Evolutionary conservation across 1,140 invertebrate genomes (phyloP).

Genomic region (Plodia interpunctella): DNA sequence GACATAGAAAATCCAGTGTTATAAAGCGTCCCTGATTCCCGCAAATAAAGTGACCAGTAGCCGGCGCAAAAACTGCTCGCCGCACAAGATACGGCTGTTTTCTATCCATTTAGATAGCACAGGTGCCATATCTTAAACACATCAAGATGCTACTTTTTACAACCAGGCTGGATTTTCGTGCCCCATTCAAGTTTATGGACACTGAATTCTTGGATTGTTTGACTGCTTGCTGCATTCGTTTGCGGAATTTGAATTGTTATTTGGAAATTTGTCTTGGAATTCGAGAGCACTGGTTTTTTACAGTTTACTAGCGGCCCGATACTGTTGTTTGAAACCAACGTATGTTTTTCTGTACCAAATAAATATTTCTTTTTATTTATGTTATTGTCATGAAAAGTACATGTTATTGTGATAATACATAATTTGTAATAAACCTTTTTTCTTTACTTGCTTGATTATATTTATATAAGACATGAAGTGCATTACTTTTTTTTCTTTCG

Average conservation of each 20-base stretch:
- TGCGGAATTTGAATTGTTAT: neutral
- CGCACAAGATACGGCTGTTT: constrained; percentile 16
- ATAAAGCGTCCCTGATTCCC: constrained; percentile 2
- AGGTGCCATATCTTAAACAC: constrained; percentile 30
- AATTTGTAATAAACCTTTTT: constrained; percentile 11
- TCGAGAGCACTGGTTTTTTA: neutral
- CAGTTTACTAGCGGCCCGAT: no score
- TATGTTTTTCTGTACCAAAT: no score
- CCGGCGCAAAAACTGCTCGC: neutral
- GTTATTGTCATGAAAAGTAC: no score
- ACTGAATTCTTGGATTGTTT: neutral
- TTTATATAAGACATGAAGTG: constrained; percentile 28
- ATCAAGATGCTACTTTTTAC: neutral
- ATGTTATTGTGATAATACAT: no score
- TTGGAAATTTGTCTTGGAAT: neutral
- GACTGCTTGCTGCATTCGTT: neutral
- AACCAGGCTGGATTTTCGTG: neutral
- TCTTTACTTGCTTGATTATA: constrained; percentile 38
- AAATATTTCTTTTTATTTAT: neutral
- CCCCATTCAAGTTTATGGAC: neutral
- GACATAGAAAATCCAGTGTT: neutral
- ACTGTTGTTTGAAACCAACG: no score
- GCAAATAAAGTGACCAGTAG: constrained; percentile 5
- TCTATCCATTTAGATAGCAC: constrained; percentile 31
- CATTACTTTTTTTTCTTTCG: constrained; percentile 35